These are phyloP conservation scores for Caenorhabditis briggsae DNA, from an alignment of 1,140 invertebrate species.

Conservation along the genomic window DNA sequence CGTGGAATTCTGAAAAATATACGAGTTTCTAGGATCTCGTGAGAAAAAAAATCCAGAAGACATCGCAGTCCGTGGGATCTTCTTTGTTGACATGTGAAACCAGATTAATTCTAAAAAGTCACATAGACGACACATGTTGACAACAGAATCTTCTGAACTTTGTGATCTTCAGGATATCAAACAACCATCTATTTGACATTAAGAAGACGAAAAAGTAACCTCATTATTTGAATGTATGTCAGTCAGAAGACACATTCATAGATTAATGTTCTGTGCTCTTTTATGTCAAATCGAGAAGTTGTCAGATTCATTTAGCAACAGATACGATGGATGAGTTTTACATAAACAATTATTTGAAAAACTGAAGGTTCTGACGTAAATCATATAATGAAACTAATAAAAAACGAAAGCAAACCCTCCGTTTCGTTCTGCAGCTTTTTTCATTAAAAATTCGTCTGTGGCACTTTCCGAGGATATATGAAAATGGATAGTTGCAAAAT, in stretches of 20 bases:
- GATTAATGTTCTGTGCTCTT: neutral
- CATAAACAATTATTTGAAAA: neutral
- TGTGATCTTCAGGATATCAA: too few relatives aligned
- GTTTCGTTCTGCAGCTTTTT: neutral
- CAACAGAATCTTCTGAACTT: too few relatives aligned
- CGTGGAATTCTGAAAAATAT: too few relatives aligned
- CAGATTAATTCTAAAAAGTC: too few relatives aligned
- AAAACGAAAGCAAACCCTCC: conserved; percentile 15
- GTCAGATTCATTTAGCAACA: conserved; percentile 35
- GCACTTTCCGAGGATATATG: conserved; percentile 1
- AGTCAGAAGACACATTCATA: neutral
- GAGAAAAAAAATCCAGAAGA: too few relatives aligned
- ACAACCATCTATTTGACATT: too few relatives aligned
- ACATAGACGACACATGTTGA: too few relatives aligned
- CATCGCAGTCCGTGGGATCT: too few relatives aligned
- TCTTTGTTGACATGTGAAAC: too few relatives aligned
- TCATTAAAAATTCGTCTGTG: conserved; percentile 16
- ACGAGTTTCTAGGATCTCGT: too few relatives aligned
- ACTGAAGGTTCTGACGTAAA: conserved; percentile 1
- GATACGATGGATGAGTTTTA: neutral
- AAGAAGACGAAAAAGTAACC: too few relatives aligned
- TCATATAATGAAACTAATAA: conserved; percentile 33
- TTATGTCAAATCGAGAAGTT: neutral
- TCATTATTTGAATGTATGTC: too few relatives aligned
- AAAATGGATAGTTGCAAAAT: neutral